Evolutionary conservation across 2,797 vertebrate genomes (phyloP).

Genomic region (Schizopygopsis malacanthus): DNA sequence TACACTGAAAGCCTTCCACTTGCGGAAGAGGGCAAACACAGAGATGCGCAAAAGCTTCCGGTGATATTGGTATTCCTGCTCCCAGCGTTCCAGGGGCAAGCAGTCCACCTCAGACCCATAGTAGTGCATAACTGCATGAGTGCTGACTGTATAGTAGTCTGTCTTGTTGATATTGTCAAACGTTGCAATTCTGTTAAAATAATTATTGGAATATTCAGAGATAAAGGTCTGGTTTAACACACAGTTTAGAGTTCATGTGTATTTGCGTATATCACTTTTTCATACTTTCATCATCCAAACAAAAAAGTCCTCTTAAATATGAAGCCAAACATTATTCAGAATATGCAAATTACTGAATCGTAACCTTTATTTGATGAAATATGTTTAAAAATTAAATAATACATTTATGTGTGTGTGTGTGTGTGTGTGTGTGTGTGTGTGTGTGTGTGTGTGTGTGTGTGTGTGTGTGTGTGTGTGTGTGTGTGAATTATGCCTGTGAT

Average conservation of each 20-base stretch:
- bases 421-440: too few species aligned
- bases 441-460: too few species aligned
- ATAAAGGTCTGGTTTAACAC: slow-evolving; percentile 2
- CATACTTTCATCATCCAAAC: background rate
- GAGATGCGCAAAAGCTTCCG: slow-evolving; percentile 78
- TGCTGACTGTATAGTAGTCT: slow-evolving; percentile 79
- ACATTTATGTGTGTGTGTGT: too few species aligned
- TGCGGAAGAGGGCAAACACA: slow-evolving; percentile 83
- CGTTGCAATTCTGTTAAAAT: slow-evolving; percentile 73
- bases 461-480: too few species aligned
- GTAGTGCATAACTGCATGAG: slow-evolving; percentile 70
- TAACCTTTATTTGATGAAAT: background rate
- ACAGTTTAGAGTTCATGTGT: background rate
- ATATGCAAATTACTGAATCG: background rate
- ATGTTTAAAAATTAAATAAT: background rate
- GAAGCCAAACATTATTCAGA: background rate
- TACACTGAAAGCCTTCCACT: slow-evolving; percentile 81
- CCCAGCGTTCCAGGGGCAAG: slow-evolving; percentile 76
- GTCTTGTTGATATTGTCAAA: slow-evolving; percentile 76
- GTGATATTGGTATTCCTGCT: slow-evolving; percentile 78
- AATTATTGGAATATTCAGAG: background rate
- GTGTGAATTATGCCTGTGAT: background rate
- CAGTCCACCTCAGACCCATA: slow-evolving; percentile 68
- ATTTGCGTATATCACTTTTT: background rate
- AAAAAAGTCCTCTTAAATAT: background rate